Evolutionary conservation across 92 coral and sea anemone genomes (phyloP), one percentile per base, ranked within the genome.

Genomic region (Meandrina meandrites): DNA sequence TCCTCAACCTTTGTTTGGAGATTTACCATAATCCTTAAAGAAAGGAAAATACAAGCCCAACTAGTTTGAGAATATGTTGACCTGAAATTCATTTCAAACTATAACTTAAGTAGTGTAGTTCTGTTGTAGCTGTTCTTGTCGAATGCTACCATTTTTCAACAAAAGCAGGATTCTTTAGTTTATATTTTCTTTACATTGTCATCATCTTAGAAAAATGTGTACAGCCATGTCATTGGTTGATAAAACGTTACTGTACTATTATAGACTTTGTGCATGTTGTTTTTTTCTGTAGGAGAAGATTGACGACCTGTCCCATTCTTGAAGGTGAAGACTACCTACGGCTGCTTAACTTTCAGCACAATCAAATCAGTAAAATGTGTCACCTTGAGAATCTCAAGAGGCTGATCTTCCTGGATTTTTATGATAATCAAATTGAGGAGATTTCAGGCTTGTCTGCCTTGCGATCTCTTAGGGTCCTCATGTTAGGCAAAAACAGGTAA

Each of bases 301-400:
- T 97, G 68, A 86, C 94, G 10, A 87, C 91, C 13, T 97, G 99
- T 73, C 99, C 99, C 72, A 91, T 97, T 40, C 87, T 97, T 35
- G 99, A 97, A 87, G 98, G 99, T 51, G 99, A 97, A 77, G 99
- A 97, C 80, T 93, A 95, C 79, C 73, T 97, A 54, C 84, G 99
- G 51, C 86, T 97, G 80, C 87, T 97, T 10, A 97, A 97, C 90
- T 97, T 97, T 76, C 99, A 97, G 68, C 99, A 97, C 91, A 97
- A 97, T 69, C 86, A 95, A 24, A 95, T 97, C 86, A 93, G 86
- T 22, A 92, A 91, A 78, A 95, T 97, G 50, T 95, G 90, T 62
- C 96, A 97, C 80, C 91, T 97, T 35, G 90, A 94, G 31, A 96
- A 95, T 74, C 93, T 97, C 62, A 91, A 93, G 87, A 92, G 98